Conservation (phyloP, 2,888 invertebrate species). For the Cabera pusaria region DNA sequence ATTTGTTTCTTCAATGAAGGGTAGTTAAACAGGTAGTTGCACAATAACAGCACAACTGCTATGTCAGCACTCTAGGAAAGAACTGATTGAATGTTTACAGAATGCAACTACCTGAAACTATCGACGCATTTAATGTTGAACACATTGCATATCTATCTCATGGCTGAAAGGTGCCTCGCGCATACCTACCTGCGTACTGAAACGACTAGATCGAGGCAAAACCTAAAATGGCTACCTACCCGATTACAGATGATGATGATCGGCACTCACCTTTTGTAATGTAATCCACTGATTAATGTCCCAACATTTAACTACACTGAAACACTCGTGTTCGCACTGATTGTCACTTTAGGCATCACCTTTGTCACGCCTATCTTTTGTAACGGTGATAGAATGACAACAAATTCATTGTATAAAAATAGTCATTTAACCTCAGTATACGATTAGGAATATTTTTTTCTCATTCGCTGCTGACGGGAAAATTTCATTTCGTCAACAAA, state of each 20-base stretch:
- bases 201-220: slow-evolving; percentile 3
- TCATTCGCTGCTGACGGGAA: slow-evolving; percentile 36
- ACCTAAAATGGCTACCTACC: slow-evolving; percentile 29
- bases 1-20: too few species aligned
- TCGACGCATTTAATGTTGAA: too few species aligned
- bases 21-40: too few species aligned
- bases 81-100: too few species aligned
- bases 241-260: slow-evolving; percentile 8
- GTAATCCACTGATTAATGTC: slow-evolving; percentile 1
- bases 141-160: slow-evolving; percentile 1
- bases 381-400: slow-evolving; percentile 45
- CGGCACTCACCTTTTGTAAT: slow-evolving; percentile 18
- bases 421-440: slow-evolving; percentile 24
- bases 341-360: slow-evolving; percentile 49
- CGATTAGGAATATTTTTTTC: slow-evolving; percentile 32
- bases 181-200: slow-evolving; percentile 1
- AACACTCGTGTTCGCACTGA: slow-evolving; percentile 31
- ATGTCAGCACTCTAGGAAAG: too few species aligned
- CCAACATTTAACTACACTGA: slow-evolving; percentile 1
- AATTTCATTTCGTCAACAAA: slow-evolving; percentile 53
- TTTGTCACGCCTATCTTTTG: slow-evolving; percentile 50
- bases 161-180: not conserved
- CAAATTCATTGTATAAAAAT: slow-evolving; percentile 43
- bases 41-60: too few species aligned
- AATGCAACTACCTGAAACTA: too few species aligned